Evolutionary conservation across 2,797 vertebrate genomes (phyloP), one percentile per base, ranked within the genome.

Genomic region (Melopsittacus undulatus): DNA sequence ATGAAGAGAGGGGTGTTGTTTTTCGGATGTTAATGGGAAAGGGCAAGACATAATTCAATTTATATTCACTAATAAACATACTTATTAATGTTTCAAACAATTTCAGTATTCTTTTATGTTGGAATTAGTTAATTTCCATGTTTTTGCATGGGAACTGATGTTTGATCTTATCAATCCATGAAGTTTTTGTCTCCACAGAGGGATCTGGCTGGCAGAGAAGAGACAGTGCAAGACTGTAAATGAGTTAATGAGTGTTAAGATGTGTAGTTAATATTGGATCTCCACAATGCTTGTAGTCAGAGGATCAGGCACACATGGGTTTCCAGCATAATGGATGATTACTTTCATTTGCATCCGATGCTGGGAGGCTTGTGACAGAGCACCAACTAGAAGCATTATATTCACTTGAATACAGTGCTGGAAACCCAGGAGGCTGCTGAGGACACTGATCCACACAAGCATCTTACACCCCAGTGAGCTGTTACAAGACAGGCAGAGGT

Each of bases 31-130:
- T 89, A 75, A 83, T 74, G 77, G 56, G 38, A 97, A 96, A 97
- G 96, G 92, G 76, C 91, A 94, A 72, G 87, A 21, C 9, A 6
- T 96, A 95, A 96, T 96, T 97, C 74, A 92, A 77, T 97, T 97
- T 97, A 76, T 57, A 79, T 92, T 96, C 87, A 73, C 77, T 97
- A 95, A 89, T 94, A 96, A 94, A 64, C 80, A 64, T 16, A 29
- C 0, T 8, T 87, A 67, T 54, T 89, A 70, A 82, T 66, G 14
- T 56, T 90, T 85, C 61, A 45, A 64, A 68, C 83, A 74, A 59
- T n/a, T 83, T 67, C 18, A 56, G 0, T 63, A 0, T 19, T 74
- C 68, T 83, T 51, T 54, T 12, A 21, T 17, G 1, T 75, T 68
- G 34, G 62, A 85, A 38, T 40, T 1, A 72, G 22, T 89, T 90